These are phyloP conservation scores for Varanus komodoensis DNA, from an alignment of 2,113 vertebrate genomes.

Conservation along the genomic window DNA sequence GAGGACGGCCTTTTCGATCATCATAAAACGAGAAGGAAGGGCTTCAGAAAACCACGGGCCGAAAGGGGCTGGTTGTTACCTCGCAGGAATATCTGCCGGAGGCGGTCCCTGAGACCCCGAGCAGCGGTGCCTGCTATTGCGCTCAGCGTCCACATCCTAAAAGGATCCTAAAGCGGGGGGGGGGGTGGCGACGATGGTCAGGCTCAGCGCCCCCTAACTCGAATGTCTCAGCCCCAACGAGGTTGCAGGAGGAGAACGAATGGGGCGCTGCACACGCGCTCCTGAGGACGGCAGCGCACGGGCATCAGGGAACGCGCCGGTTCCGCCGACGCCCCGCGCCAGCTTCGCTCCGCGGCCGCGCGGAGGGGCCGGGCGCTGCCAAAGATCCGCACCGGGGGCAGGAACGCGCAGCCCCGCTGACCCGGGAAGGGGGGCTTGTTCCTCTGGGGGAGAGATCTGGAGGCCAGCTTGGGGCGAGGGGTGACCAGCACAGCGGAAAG, in stretches of 20 bases:
- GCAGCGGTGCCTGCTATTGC: background rate
- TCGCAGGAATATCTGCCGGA: no score
- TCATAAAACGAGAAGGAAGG: background rate
- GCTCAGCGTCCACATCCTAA: no score
- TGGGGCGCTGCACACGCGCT: background rate
- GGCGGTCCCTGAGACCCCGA: background rate
- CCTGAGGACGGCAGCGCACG: background rate
- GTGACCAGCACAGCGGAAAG: background rate
- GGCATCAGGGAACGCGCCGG: background rate
- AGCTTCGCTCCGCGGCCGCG: background rate
- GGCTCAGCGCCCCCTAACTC: background rate
- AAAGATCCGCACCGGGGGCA: background rate
- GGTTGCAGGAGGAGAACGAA: no score
- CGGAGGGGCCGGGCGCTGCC: background rate
- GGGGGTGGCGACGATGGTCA: no score
- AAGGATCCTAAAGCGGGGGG: background rate
- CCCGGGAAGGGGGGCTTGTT: rapidly evolving
- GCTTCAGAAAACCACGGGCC: no score
- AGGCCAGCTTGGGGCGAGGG: no score
- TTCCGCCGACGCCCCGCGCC: background rate
- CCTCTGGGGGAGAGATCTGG: background rate
- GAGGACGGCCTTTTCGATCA: background rate
- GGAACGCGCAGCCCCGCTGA: background rate
- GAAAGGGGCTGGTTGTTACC: no score
- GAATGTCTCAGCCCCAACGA: background rate